Evolutionary conservation across 2,888 invertebrate genomes (phyloP).

Genomic region (Catocala nupta): DNA sequence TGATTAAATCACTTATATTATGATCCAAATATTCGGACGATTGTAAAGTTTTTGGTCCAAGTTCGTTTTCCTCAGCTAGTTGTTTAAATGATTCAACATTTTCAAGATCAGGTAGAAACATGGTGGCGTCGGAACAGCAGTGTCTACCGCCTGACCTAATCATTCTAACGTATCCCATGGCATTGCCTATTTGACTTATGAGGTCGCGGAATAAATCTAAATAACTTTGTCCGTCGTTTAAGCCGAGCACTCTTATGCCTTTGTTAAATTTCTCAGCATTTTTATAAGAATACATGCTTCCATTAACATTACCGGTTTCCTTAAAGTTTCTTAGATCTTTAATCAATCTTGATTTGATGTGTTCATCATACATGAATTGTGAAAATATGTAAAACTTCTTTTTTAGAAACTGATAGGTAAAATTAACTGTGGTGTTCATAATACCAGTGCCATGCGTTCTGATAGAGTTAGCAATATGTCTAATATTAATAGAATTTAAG

Average conservation of each 20-base stretch:
- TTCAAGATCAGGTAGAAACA: constrained; percentile 94
- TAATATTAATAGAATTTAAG: constrained; percentile 97
- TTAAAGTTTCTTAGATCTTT: constrained; percentile 95
- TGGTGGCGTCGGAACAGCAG: constrained; percentile 96
- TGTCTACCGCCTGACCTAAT: constrained; percentile 97
- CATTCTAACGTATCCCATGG: constrained; percentile 98
- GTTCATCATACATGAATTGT: constrained; percentile 99
- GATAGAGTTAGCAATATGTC: constrained; percentile 98
- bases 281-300: constrained; percentile 94
- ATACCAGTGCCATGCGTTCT: constrained; percentile 98
- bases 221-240: constrained; percentile 94
- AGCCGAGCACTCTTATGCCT: constrained; percentile 95
- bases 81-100: constrained; percentile 88
- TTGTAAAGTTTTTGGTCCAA: constrained; percentile 88
- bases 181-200: constrained; percentile 98
- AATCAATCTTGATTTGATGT: constrained; percentile 97
- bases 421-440: constrained; percentile 97
- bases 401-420: constrained; percentile 97
- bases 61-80: constrained; percentile 87
- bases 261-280: constrained; percentile 97
- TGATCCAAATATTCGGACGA: constrained; percentile 92
- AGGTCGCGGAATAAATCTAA: constrained; percentile 97
- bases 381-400: constrained; percentile 98
- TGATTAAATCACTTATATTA: constrained; percentile 92
- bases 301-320: constrained; percentile 89